Evolutionary conservation across 2,797 vertebrate species (phyloP).

Genomic region (Serranus cabrilla): DNA sequence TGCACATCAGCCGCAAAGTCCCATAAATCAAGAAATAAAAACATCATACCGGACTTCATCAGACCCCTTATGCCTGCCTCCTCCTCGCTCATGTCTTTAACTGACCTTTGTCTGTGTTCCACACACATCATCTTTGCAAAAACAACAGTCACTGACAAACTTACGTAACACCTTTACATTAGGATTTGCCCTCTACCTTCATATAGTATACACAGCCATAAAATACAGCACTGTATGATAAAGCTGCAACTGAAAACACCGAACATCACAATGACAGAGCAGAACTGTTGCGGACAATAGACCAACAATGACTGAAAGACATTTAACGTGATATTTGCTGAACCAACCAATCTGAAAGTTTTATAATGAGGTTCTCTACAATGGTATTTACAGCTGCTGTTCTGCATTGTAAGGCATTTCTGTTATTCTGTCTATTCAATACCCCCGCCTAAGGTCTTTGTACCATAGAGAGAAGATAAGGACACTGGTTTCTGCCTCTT

Average conservation of each 20-base stretch:
- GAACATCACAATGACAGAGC: background rate
- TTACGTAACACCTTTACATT: constrained; percentile 39
- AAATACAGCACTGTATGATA: constrained; percentile 2
- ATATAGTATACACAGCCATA: background rate
- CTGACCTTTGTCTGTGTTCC: constrained; percentile 15
- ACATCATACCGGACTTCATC: constrained; percentile 28
- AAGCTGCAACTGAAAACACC: background rate
- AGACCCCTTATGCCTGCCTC: no score
- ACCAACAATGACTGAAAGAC: background rate
- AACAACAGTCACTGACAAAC: constrained; percentile 14
- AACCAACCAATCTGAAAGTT: background rate
- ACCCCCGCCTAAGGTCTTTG: background rate
- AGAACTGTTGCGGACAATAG: background rate
- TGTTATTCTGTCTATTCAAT: background rate
- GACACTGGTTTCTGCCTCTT: constrained; percentile 1
- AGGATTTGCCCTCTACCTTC: constrained; percentile 20
- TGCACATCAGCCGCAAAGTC: constrained; percentile 23
- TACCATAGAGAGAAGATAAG: background rate
- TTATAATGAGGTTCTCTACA: background rate
- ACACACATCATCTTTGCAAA: constrained; percentile 16
- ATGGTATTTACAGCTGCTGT: background rate
- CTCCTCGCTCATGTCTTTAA: no score
- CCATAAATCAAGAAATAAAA: constrained; percentile 63
- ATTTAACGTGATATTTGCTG: background rate
- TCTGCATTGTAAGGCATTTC: background rate